Conservation (phyloP, 2,797 vertebrate species). For the Eleutherodactylus coqui region DNA sequence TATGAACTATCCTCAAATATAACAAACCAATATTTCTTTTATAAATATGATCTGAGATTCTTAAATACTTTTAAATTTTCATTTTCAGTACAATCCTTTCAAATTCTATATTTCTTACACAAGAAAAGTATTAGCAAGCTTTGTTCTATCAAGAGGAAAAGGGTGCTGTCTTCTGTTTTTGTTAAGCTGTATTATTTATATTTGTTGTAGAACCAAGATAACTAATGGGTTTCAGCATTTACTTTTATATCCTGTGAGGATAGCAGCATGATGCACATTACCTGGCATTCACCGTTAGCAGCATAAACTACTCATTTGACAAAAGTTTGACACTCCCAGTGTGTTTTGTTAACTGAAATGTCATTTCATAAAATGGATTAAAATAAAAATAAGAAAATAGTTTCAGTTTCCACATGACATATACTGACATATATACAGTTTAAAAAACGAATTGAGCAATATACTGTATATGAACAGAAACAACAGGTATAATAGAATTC, state of each 20-base stretch:
- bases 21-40: too few relatives aligned
- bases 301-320: conserved; percentile 11
- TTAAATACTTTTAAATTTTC: too few relatives aligned
- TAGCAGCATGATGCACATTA: conserved; percentile 1
- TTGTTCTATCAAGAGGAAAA: not conserved
- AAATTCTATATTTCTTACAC: too few relatives aligned
- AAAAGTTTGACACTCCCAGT: conserved; percentile 2
- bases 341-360: conserved; percentile 13
- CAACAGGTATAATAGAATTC: too few relatives aligned
- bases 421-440: not conserved
- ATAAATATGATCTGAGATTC: too few relatives aligned
- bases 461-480: too few relatives aligned
- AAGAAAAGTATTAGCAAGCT: too few relatives aligned
- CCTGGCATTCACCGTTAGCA: not conserved
- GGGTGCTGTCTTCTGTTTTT: not conserved
- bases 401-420: not conserved
- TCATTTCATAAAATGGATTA: not conserved
- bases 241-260: conserved; percentile 26
- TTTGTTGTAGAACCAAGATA: not conserved
- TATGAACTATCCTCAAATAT: too few relatives aligned
- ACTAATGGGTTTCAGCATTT: conserved; percentile 2
- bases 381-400: not conserved
- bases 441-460: too few relatives aligned
- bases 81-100: too few relatives aligned
- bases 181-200: conserved; percentile 8